These are phyloP conservation scores for Iselma pallidipennis DNA, from an alignment of 2,888 invertebrate species.

Conservation along the genomic window DNA sequence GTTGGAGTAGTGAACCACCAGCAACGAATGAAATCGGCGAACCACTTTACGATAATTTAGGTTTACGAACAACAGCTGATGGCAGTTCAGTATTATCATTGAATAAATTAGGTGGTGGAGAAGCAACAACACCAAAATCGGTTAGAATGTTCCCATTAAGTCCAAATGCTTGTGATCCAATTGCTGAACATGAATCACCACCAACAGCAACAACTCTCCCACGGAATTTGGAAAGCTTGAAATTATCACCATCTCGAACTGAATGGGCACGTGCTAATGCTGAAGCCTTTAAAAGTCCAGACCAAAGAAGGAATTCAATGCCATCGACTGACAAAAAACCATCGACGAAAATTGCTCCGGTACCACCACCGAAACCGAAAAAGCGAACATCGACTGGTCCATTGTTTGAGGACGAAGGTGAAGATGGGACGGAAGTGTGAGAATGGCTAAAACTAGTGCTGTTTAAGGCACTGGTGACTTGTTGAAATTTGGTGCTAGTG, in stretches of 20 bases:
- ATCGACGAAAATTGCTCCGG: constrained; percentile 73
- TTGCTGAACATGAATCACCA: constrained; percentile 60
- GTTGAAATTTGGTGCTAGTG: constrained; percentile 36
- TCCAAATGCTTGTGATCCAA: constrained; percentile 57
- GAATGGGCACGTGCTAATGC: constrained; percentile 50
- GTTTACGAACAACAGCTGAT: constrained; percentile 81
- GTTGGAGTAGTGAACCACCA: constrained; percentile 72
- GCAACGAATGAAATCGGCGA: constrained; percentile 58
- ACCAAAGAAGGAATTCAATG: constrained; percentile 46
- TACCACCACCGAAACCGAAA: constrained; percentile 83
- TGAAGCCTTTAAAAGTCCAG: constrained; percentile 59
- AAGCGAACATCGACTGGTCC: constrained; percentile 76
- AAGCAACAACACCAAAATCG: constrained; percentile 53
- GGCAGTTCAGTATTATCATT: constrained; percentile 81
- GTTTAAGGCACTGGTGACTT: constrained; percentile 48
- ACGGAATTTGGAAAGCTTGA: constrained; percentile 39
- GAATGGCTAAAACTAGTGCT: constrained; percentile 55
- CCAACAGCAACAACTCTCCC: constrained; percentile 55
- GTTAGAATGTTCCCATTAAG: constrained; percentile 55
- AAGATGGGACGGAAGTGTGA: constrained; percentile 88
- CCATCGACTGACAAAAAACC: constrained; percentile 28
- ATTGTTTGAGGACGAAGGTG: constrained; percentile 84
- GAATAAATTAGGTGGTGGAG: constrained; percentile 69
- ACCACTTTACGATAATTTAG: constrained; percentile 86
- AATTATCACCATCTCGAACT: constrained; percentile 49